A percentile compares a stretch with the other conserved stretches of the same genome.
Evolutionary conservation across 2,113 vertebrate species (phyloP).

Genomic region (Etia nguti): DNA sequence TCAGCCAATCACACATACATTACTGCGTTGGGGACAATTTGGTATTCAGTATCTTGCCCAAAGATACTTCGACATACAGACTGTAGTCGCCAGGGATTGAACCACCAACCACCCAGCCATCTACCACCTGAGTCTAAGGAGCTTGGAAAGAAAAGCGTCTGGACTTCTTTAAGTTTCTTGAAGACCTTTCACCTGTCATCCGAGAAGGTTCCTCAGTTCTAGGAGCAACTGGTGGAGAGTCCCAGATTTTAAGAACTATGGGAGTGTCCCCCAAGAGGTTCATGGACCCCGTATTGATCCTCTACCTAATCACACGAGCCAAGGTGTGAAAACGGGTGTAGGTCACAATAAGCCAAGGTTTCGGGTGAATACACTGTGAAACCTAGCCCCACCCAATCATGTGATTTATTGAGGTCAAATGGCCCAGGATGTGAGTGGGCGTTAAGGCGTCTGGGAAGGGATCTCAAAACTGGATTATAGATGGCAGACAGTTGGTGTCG

Average conservation of each 20-base stretch:
- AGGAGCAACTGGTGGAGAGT: background rate
- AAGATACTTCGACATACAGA: background rate
- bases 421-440: background rate
- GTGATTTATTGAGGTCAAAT: background rate
- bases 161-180: background rate
- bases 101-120: background rate
- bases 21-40: background rate
- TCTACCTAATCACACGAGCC: background rate
- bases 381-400: accelerated
- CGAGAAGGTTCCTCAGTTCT: background rate
- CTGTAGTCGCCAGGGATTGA: background rate
- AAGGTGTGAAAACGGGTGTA: background rate
- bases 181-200: background rate
- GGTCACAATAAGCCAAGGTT: background rate
- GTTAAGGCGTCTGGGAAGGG: background rate
- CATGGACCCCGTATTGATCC: background rate
- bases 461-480: background rate
- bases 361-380: background rate
- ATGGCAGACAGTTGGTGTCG: background rate
- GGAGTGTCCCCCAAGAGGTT: background rate
- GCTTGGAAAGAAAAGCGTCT: background rate
- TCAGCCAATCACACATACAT: background rate
- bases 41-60: background rate
- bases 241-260: background rate
- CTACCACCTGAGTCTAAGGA: background rate